Evolutionary conservation across 1,140 invertebrate species (phyloP), one percentile per base, ranked within the genome.

Genomic region (Tetramorium simillimum): DNA sequence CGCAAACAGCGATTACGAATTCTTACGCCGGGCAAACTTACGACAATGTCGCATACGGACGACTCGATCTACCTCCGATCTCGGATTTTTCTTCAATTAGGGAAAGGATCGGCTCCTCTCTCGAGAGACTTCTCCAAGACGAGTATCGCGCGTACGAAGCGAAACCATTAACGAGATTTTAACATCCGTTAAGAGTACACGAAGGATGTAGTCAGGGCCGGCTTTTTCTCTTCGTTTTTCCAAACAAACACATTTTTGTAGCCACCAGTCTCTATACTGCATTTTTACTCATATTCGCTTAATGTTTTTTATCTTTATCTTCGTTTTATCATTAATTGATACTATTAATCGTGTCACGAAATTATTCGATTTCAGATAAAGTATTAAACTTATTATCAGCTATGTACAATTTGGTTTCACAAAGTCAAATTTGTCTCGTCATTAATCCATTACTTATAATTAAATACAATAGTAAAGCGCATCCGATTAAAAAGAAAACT

Each of bases 41-140:
- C 60, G 65, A 73, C 53, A 33, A 63, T n/a, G 28, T 51, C 28
- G 14, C 33, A 18, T 49, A 65, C 14, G n/a, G 2, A 81, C 75
- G 12, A 43, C 24, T 43, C 46, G 75, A 67, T 86, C 84, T 69
- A 60, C 62, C 37, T 67, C 28, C 43, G 63, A 86, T 81, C 76
- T 80, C 65, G 33, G 46, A n/a, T 86, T 82, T 86, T 82, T 82
- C 65, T 82, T 70, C 78, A 86, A 82, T 86, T 72, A 82, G 85
- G 28, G 73, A 86, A 78, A 86, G 62, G 76, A 86, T 86, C 73
- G 70, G 21, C n/a, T 56, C 16, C 60, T 49, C 49, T 60, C 28
- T 58, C 16, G 21, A 65, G 43, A 51, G 28, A 81, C 21, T 69
- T 81, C 53, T 70, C 37, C 24, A 28, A 24, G 49, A 49, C 51